Percentiles rank a stretch among this genome's conserved stretches.
Conservation (phyloP, 2,888 invertebrate species). For the Cryptocephalus primarius region DNA sequence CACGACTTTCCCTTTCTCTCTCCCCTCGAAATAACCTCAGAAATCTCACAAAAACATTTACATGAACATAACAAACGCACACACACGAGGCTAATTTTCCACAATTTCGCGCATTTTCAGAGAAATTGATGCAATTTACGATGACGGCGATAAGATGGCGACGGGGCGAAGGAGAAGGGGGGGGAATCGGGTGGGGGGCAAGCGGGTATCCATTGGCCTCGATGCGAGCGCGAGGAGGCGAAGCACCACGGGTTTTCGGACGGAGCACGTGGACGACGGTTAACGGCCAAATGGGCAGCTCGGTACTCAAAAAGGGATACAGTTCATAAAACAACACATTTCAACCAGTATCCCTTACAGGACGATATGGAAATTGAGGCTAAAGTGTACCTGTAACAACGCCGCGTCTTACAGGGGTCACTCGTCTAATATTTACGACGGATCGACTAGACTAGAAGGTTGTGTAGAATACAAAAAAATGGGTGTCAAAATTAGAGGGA, state of each 20-base stretch:
- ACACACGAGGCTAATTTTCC: slow-evolving; percentile 1
- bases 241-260: slow-evolving; percentile 24
- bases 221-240: slow-evolving; percentile 30
- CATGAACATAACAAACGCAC: slow-evolving; percentile 2
- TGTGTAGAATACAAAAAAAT: too few species aligned
- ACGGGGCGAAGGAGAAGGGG: slow-evolving; percentile 7
- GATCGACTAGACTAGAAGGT: too few species aligned
- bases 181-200: slow-evolving; percentile 7
- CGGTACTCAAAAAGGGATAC: not conserved
- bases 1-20: slow-evolving; percentile 25
- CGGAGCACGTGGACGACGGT: slow-evolving; percentile 27
- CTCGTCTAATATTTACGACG: too few species aligned
- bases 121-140: slow-evolving; percentile 3
- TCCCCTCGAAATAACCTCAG: slow-evolving; percentile 10
- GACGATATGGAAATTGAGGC: not conserved
- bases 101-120: slow-evolving; percentile 1
- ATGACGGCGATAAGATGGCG: slow-evolving; percentile 1
- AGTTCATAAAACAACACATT: not conserved
- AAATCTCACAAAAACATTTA: slow-evolving; percentile 2
- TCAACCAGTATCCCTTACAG: not conserved
- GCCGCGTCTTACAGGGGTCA: too few species aligned
- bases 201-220: slow-evolving; percentile 23
- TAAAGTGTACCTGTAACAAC: not conserved
- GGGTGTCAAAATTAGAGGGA: too few species aligned
- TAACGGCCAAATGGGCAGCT: slow-evolving; percentile 12